Evolutionary conservation across 2,888 invertebrate species (phyloP).

Genomic region (Eilema depressum): DNA sequence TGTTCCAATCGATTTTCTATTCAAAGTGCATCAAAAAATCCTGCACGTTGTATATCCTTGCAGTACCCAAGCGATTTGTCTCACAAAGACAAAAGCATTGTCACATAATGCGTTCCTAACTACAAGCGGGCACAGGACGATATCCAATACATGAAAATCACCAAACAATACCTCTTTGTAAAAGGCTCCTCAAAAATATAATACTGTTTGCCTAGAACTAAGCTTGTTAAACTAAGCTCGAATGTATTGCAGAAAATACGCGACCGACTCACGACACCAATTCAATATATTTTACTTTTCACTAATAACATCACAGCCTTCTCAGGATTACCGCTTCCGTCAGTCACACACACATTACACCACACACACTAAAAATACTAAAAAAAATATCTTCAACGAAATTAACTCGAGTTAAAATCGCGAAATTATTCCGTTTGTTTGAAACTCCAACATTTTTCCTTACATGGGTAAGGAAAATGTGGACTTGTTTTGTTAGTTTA

Average conservation of each 20-base stretch:
- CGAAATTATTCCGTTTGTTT: slow-evolving; percentile 65
- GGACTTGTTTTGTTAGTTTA: slow-evolving; percentile 68
- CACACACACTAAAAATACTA: slow-evolving; percentile 48
- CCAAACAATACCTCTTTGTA: slow-evolving; percentile 77
- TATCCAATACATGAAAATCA: slow-evolving; percentile 82
- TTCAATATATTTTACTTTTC: slow-evolving; percentile 35
- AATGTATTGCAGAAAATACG: slow-evolving; percentile 63
- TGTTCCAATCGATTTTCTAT: slow-evolving; percentile 43
- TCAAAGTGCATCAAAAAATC: slow-evolving; percentile 52
- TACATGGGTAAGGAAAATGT: slow-evolving; percentile 76
- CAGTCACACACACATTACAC: slow-evolving; percentile 17
- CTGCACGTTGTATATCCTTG: slow-evolving; percentile 51
- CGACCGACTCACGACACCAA: slow-evolving; percentile 52
- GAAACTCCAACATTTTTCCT: slow-evolving; percentile 73
- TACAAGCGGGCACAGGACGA: slow-evolving; percentile 81
- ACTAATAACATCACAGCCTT: slow-evolving; percentile 48
- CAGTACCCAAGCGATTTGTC: slow-evolving; percentile 68
- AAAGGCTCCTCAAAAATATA: slow-evolving; percentile 64
- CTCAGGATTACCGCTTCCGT: slow-evolving; percentile 18
- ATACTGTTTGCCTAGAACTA: slow-evolving; percentile 69
- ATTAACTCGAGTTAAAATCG: slow-evolving; percentile 81
- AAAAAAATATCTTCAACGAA: slow-evolving; percentile 69
- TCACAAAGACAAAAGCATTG: slow-evolving; percentile 77
- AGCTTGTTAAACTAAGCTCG: slow-evolving; percentile 70
- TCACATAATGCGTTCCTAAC: slow-evolving; percentile 72